Base-by-base conservation (phyloP, 92 coral and sea anemone species). In the Pocillopora grandis region DNA sequence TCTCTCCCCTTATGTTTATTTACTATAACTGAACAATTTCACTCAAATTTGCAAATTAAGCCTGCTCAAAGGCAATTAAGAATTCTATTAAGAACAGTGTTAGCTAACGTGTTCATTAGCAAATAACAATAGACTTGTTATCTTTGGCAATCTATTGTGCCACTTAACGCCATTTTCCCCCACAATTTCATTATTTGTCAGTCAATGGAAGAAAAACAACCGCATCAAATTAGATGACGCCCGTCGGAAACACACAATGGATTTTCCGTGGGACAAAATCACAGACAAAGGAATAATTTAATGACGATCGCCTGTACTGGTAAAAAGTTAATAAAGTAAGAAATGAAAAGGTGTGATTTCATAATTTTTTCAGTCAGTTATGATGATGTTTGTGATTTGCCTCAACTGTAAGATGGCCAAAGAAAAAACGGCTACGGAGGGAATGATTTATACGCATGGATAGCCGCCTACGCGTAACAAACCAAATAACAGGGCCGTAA, bases 201-300 rank as follows among this genome's bases (percentile, higher is more conserved):
- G 21, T 62, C 79, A 83, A 62, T 75, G 36, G 57, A 73, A 62
- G 73, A 52, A 73, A 83, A 74, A 73, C 80, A 83, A 73, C 27
- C 56, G 55, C 64, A 31, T 74, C 62, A 62, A 37, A 62, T 62
- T 37, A 63, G 21, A 52, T 73, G 79, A 75, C 80, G 63, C 76
- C 88, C 72, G 72, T 69, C 88, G 62, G 72, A 84, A 31, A 84
- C 20, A 67, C 83, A 66, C 88, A 67, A 67, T 57, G 74, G 59
- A 76, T 75, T 67, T 75, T 68, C 76, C 83, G 83, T 84, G 76
- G 83, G 88, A 84, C 77, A 27, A 84, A 84, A 21, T 76, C 69
- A 66, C 36, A 76, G 76, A 84, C 88, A 77, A 76, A 35, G 48
- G 71, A 61, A 21, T 36, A 72, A 83, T 74, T 81, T 27, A 59